phyloP scores from a whole-genome alignment of 1,140 invertebrate genomes.

The Agrypnia vestita region DNA sequence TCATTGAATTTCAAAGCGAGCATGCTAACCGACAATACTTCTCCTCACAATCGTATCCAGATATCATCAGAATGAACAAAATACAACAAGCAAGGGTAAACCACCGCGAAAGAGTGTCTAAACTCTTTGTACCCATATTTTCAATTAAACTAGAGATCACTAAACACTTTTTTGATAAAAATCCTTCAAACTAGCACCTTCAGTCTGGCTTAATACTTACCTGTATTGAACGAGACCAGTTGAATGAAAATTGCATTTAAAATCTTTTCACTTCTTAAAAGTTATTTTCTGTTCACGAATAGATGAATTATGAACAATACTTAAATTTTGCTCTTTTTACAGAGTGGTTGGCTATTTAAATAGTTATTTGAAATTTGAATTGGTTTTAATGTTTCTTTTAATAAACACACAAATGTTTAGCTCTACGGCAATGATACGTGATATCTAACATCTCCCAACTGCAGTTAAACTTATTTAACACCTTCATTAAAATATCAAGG shows the following conservation, averaged over 20 bases:
- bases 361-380: background rate
- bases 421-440: background rate
- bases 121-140: background rate
- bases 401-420: slow-evolving; percentile 3
- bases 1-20: slow-evolving; percentile 27
- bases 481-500: slow-evolving; percentile 10
- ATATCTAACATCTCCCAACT: slow-evolving; percentile 5
- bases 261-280: too few relatives aligned
- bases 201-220: background rate
- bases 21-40: slow-evolving; percentile 30
- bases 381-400: background rate
- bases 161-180: background rate
- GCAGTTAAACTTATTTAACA: slow-evolving; percentile 22
- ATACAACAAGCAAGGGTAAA: background rate
- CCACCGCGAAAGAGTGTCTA: background rate
- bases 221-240: too few relatives aligned
- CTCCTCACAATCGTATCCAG: background rate
- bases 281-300: too few relatives aligned
- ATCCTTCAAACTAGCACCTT: background rate
- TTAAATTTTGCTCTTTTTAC: too few relatives aligned
- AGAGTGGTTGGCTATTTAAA: too few relatives aligned
- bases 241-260: too few relatives aligned
- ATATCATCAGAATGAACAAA: background rate
- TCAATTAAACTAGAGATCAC: background rate
- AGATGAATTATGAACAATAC: too few relatives aligned